phyloP scores from a whole-genome alignment of 1,140 invertebrate genomes.

The Drosophila kurseongensis region DNA sequence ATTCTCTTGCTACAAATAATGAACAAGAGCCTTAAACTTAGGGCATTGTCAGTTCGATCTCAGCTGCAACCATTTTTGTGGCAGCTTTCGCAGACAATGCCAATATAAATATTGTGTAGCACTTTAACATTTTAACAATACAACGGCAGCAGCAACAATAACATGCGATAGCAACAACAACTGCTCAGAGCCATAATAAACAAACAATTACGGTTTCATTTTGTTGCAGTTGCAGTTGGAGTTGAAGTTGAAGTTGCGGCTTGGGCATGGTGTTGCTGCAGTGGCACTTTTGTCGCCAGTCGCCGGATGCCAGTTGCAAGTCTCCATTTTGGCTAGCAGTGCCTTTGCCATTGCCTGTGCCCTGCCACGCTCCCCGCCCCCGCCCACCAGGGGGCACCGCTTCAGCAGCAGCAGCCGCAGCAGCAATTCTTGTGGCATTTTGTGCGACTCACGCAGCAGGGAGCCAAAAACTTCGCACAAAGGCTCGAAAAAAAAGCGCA shows the following conservation, averaged over 20 bases:
- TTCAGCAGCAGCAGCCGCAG: constrained; percentile 24
- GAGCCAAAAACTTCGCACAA: constrained; percentile 69
- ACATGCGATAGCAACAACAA: constrained; percentile 45
- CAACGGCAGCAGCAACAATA: constrained; percentile 41
- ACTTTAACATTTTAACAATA: constrained; percentile 78
- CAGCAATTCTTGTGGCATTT: constrained; percentile 70
- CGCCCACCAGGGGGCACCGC: constrained; percentile 16
- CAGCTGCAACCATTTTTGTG: neutral
- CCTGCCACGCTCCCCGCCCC: neutral
- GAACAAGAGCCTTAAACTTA: neutral
- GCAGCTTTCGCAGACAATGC: constrained; percentile 42
- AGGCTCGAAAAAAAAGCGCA: constrained; percentile 25
- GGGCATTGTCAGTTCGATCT: constrained; percentile 14
- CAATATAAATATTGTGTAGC: constrained; percentile 69
- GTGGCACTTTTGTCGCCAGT: constrained; percentile 25
- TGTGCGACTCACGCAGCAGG: constrained; percentile 65
- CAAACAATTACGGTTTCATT: constrained; percentile 77
- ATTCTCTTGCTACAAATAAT: neutral
- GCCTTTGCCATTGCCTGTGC: neutral
- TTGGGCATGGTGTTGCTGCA: constrained; percentile 6
- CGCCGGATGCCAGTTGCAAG: neutral
- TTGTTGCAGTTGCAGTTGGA: constrained; percentile 16
- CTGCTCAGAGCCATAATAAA: constrained; percentile 65
- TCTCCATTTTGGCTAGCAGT: constrained; percentile 42
- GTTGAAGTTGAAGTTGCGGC: neutral